phyloP scores from a whole-genome alignment of 1,140 invertebrate genomes.

The Drosophila arizonae region DNA sequence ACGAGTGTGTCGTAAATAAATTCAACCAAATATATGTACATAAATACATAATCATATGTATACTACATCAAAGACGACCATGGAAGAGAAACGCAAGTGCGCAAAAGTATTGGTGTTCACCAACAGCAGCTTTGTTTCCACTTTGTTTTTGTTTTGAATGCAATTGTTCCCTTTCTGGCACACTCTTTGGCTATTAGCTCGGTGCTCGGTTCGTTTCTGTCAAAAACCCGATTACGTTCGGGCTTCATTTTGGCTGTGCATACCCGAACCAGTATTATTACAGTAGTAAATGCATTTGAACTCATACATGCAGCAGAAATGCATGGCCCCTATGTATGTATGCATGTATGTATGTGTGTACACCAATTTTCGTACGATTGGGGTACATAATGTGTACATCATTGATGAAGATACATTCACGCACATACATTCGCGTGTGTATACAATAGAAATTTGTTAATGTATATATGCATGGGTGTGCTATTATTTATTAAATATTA shows the following conservation, averaged over 20 bases:
- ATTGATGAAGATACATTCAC: constrained; percentile 18
- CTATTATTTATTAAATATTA: not conserved
- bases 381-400: constrained; percentile 29
- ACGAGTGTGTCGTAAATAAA: constrained; percentile 14
- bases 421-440: constrained; percentile 5
- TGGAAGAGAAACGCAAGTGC: constrained; percentile 28
- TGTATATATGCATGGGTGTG: not conserved
- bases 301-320: constrained; percentile 1
- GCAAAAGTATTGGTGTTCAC: constrained; percentile 37
- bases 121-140: constrained; percentile 46
- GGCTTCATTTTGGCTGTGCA: constrained; percentile 26
- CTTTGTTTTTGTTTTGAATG: constrained; percentile 53
- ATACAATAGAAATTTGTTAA: too few relatives aligned
- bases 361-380: constrained; percentile 39
- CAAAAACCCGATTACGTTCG: constrained; percentile 24
- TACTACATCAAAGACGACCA: constrained; percentile 41
- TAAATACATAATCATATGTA: constrained; percentile 8
- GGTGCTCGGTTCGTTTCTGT: constrained; percentile 24
- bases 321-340: not conserved
- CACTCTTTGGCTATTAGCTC: constrained; percentile 22
- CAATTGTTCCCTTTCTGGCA: constrained; percentile 42
- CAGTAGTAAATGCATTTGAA: constrained; percentile 24
- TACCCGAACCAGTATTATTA: constrained; percentile 39
- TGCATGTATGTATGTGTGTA: constrained; percentile 20
- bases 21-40: not conserved